Base-by-base conservation (phyloP, 2,888 invertebrate species). In the Petrophora chlorosata region DNA sequence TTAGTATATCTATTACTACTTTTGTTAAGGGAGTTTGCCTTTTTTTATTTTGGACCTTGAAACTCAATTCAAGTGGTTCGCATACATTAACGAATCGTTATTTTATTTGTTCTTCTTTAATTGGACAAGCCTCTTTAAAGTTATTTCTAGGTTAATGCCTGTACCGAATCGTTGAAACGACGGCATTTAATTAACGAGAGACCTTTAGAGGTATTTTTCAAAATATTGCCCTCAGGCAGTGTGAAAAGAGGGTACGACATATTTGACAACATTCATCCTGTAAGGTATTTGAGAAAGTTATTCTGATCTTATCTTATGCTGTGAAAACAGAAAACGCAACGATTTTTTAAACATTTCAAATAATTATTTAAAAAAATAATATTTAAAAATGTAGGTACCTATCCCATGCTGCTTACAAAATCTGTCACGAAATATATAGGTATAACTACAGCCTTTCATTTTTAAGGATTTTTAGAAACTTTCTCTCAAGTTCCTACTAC, bases 111-210 rank as follows among this genome's bases (percentile, higher is more conserved):
- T 26, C 43, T 36, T 10, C 15, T 40, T 45, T 53, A 47, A 54
- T 56, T 61, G 56, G 56, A 49, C 38, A 46, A 43, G 36, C 39
- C 36, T 29, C 33, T 52, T 40, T 41, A 26, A 58, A 58, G 46
- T 48, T 55, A 56, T 58, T 54, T 61, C 58, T 61, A 58, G 61
- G 58, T 58, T 58, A 58, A 51, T 56, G 44, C 41, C 8, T 19
- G 33, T 36, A 54, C 46, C 51, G 47, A 46, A 22, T 30, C 13
- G 5, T 3, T 19, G 17, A 16, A 15, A 25, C 15, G 41, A 32
- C 38, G 30, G 26, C 9, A 42, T 19, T 36, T 48, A 42, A 48
- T 48, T 26, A 48, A 48, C 15, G 14, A 2, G 10, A 36, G 36
- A 28, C 32, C 30, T 42, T 25, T 32, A 28, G 10, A 26, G 35